Evolutionary conservation across 2,797 vertebrate species (phyloP).

Genomic region (Xiphorhynchus erythropygius): DNA sequence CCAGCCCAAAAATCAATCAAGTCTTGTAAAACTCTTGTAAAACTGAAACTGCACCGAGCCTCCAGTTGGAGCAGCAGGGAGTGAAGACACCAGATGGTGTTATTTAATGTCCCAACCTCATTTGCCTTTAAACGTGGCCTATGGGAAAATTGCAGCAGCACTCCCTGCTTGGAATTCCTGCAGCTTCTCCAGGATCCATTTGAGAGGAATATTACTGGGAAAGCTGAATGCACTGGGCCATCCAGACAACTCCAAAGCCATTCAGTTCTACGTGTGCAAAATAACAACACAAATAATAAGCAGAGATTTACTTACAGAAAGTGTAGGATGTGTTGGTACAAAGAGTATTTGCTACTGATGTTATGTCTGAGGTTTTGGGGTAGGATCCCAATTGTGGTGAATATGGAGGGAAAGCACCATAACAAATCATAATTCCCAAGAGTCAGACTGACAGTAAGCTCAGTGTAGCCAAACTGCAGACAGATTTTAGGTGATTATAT

Average conservation of each 20-base stretch:
- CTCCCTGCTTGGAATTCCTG: background rate
- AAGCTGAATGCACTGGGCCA: background rate
- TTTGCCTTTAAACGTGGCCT: background rate
- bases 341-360: background rate
- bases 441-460: background rate
- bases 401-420: background rate
- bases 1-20: slow-evolving; percentile 3
- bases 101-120: slow-evolving; percentile 17
- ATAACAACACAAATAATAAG: background rate
- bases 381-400: background rate
- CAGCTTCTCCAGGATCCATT: background rate
- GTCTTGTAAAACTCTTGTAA: background rate
- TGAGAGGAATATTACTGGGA: background rate
- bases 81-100: background rate
- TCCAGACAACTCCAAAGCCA: background rate
- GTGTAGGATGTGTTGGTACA: background rate
- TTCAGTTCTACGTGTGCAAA: background rate
- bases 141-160: background rate
- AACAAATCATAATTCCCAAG: background rate
- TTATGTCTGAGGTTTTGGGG: background rate
- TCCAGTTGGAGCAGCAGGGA: background rate
- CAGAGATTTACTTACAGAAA: background rate
- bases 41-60: background rate
- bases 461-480: background rate
- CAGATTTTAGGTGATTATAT: background rate